Base-by-base conservation (phyloP, 2,797 vertebrate species). In the Jordanella pulchra region DNA sequence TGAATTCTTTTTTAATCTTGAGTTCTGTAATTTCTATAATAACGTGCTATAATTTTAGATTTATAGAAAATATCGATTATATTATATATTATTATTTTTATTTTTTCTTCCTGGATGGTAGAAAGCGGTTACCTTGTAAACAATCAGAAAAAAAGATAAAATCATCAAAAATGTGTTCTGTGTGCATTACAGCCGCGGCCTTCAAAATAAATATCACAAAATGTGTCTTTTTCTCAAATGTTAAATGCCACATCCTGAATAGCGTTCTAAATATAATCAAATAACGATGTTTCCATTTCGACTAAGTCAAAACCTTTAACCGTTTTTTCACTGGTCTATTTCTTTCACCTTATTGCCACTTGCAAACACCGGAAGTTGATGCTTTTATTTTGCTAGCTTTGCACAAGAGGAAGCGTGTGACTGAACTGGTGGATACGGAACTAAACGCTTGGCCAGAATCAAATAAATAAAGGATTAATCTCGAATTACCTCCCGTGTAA, bases 401-500 rank as follows among this genome's bases (percentile, higher is more conserved):
- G 55, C 42, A 0, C 5, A 25, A 4, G 23, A 14, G 55, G 60
- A 71, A 51, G 73, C 13, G 42, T 12, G 44, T 28, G 51, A 74
- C 71, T 54, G 7, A 4, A 30, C 58, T 23, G 14, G 75, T 17
- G 75, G 86, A 78, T 76, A 80, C 87, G 84, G 90, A 87, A 91
- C 76, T 60, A 83, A 68, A 65, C 56, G 51, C 67, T 73, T 55
- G 75, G 72, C 60, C 50, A 73, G 73, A 89, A 90, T 88, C 77
- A 92, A 88, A 92, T 93, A 91, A 92, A 93, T 92, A 92, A 94
- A 92, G 87, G 86, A 93, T 91, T 88, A 87, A 72, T 81, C 85
- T 86, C 69, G 72, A 84, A 32, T 75, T 72, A 27, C 76, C 68
- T 79, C 68, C 80, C 69, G 65, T 79, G 81, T 79, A 72, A 65